These are phyloP conservation scores for Nebria ingens DNA, from an alignment of 1,140 invertebrate genomes.

Conservation along the genomic window DNA sequence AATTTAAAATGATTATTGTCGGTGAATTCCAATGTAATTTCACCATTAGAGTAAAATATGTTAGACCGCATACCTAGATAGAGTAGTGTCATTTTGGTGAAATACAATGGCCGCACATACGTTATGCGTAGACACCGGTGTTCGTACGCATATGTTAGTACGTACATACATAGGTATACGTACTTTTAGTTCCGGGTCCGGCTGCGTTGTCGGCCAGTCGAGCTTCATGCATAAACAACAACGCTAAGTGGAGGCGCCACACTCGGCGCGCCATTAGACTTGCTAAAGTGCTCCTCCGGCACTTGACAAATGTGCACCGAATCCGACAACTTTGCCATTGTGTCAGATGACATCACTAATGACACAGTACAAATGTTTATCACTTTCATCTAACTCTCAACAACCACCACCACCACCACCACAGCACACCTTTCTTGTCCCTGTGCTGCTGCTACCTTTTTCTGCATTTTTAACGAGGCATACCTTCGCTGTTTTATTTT, in stretches of 20 bases:
- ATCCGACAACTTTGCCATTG: background rate
- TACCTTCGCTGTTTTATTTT: background rate
- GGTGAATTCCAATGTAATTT: too few species aligned
- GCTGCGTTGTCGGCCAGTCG: too few species aligned
- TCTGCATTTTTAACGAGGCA: background rate
- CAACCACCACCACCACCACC: too few species aligned
- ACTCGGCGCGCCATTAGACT: slow-evolving; percentile 5
- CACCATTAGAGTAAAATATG: too few species aligned
- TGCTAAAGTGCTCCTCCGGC: slow-evolving; percentile 2
- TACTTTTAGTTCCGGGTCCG: background rate
- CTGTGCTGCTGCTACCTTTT: too few species aligned
- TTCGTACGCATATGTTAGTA: too few species aligned
- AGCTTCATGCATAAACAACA: background rate
- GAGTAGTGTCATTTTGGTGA: too few species aligned
- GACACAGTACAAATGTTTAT: slow-evolving; percentile 5
- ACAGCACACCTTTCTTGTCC: too few species aligned
- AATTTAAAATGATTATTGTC: too few species aligned
- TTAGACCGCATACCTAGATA: too few species aligned
- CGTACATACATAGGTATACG: too few species aligned
- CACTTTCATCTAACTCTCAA: background rate
- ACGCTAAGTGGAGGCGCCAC: slow-evolving; percentile 5
- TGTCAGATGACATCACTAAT: background rate
- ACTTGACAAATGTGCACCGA: slow-evolving; percentile 5
- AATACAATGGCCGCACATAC: background rate
- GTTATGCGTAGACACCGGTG: too few species aligned